Percentiles rank a stretch among this genome's conserved stretches.
Evolutionary conservation across 2,113 vertebrate species (phyloP).

Genomic region (Solenodon paradoxus): DNA sequence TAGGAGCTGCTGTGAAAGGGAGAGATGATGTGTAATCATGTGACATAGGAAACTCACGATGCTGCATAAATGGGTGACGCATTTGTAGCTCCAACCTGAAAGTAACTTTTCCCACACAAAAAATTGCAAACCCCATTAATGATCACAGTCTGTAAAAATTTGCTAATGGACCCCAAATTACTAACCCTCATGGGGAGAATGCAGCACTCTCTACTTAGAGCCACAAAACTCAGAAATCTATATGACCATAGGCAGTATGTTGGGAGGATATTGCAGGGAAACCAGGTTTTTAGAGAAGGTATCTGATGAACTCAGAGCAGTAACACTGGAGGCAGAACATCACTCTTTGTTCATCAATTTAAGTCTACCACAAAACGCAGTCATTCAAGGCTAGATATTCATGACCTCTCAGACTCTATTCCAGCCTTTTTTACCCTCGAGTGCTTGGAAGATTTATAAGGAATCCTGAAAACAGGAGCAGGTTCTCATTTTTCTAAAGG

Average conservation of each 20-base stretch:
- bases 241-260: not conserved
- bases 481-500: not conserved
- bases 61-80: not conserved
- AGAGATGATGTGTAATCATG: not conserved
- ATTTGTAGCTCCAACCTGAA: slow-evolving; percentile 23
- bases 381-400: not conserved
- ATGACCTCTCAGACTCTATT: not conserved
- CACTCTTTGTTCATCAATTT: not conserved
- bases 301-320: not conserved
- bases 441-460: not conserved
- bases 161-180: not conserved
- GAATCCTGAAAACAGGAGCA: not conserved
- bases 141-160: slow-evolving; percentile 7
- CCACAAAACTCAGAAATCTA: not conserved
- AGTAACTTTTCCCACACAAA: slow-evolving; percentile 32
- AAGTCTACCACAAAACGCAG: not conserved
- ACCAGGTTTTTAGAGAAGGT: not conserved
- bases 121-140: not conserved
- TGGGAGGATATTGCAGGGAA: not conserved
- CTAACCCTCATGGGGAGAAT: slow-evolving; percentile 17
- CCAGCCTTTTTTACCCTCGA: not conserved
- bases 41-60: not conserved
- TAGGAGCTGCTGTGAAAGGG: not conserved
- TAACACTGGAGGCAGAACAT: not conserved
- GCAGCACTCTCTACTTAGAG: not conserved